These are phyloP conservation scores for Ambastaia sidthimunki DNA, from an alignment of 2,797 vertebrate species.

Conservation along the genomic window DNA sequence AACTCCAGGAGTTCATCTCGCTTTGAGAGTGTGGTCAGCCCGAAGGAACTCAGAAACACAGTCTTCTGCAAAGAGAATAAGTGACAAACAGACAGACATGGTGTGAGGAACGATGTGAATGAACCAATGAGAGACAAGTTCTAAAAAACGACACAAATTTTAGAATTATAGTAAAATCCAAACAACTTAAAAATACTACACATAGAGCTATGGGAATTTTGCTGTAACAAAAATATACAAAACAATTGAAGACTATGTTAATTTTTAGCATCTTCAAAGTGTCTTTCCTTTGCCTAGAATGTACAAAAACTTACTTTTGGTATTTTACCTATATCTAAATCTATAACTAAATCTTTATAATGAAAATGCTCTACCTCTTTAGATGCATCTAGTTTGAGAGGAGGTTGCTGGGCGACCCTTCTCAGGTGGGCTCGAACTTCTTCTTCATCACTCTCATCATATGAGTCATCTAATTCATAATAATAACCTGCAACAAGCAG, in stretches of 20 bases:
- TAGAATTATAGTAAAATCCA: too few species aligned
- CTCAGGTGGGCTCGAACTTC: conserved; percentile 94
- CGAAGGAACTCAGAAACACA: conserved; percentile 90
- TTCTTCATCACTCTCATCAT: conserved; percentile 95
- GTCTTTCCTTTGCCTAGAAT: too few species aligned
- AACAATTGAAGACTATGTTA: too few species aligned
- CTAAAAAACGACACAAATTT: too few species aligned
- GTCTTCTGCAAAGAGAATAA: conserved; percentile 88
- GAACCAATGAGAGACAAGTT: too few species aligned
- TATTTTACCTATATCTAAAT: too few species aligned
- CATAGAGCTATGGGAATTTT: too few species aligned
- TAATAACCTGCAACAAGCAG: conserved; percentile 85
- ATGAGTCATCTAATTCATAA: conserved; percentile 82
- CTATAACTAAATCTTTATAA: too few species aligned
- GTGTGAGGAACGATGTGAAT: conserved; percentile 45
- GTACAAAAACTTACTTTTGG: too few species aligned
- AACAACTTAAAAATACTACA: too few species aligned
- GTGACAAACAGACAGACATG: conserved; percentile 86
- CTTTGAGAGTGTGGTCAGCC: conserved; percentile 88
- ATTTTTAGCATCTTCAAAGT: too few species aligned
- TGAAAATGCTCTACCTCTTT: conserved; percentile 80
- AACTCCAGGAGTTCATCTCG: conserved; percentile 89
- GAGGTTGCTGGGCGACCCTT: conserved; percentile 91
- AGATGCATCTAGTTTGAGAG: conserved; percentile 93
- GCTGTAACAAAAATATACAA: too few species aligned